phyloP scores from a whole-genome alignment of 2,888 invertebrate species.

The Cryptus armator region DNA sequence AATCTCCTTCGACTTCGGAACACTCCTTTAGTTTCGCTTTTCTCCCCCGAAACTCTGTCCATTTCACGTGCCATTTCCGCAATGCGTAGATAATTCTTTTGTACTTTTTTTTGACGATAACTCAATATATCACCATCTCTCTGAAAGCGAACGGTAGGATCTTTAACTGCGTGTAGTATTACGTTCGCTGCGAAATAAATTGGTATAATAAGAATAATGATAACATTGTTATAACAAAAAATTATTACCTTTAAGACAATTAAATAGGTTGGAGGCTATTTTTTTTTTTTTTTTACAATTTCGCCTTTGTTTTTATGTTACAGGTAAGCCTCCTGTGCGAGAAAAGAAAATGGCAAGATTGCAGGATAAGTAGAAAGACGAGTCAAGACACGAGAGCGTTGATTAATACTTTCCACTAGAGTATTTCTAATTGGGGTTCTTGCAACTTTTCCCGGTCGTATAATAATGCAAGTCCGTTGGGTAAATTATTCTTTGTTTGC shows the following conservation, averaged over 20 bases:
- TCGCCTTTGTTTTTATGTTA: slow-evolving; percentile 30
- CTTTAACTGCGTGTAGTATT: too few species aligned
- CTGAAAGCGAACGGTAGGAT: background rate
- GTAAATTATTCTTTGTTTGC: slow-evolving; percentile 3
- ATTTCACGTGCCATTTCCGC: slow-evolving; percentile 13
- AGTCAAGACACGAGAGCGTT: background rate
- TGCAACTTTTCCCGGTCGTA: background rate
- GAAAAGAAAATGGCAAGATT: background rate
- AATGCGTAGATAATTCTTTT: background rate
- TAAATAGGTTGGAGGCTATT: too few species aligned
- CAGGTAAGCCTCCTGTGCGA: slow-evolving; percentile 46
- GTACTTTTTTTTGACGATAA: background rate
- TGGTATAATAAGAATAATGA: background rate
- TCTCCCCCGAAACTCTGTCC: slow-evolving; percentile 21
- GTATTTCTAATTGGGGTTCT: slow-evolving; percentile 22
- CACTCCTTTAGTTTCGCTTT: slow-evolving; percentile 44
- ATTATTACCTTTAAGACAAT: too few species aligned
- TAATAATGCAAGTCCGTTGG: slow-evolving; percentile 5
- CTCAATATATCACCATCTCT: background rate
- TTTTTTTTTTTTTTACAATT: background rate
- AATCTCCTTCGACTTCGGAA: slow-evolving; percentile 66
- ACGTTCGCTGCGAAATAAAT: too few species aligned
- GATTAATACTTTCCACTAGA: background rate
- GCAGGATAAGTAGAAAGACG: background rate
- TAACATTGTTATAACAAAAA: too few species aligned